Evolutionary conservation across 2,888 invertebrate species (phyloP), one percentile per base, ranked within the genome.

Genomic region (Phyllotreta cruciferae): DNA sequence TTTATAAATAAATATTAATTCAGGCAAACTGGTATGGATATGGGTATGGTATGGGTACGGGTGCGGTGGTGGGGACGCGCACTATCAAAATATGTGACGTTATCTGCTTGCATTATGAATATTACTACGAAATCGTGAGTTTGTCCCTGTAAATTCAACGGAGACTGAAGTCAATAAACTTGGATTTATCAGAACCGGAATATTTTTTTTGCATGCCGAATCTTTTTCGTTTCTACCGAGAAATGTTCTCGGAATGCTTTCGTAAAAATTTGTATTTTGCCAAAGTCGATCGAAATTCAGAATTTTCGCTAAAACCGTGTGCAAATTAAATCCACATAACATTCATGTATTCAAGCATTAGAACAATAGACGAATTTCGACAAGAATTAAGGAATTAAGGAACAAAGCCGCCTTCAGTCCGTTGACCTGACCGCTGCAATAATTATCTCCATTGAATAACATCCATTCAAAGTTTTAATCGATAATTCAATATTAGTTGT

Each of bases 1-100:
- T 49, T 49, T 58, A 50, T 58, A 58, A 58, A 58, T 58, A 58
- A 58, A 58, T 50, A 57, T 49, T 57, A 49, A 57, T 57, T 57
- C 57, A 13, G 42, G 45, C 56, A 11, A 49, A 42, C 50, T 39
- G 49, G 34, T 50, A 39, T 34, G 47, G 47, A n/a, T 47, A 14
- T 9, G 7, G 44, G 10, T 44, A 24, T 24, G 10, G 11, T 8
- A 11, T 1, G 8, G 44, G 11, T 44, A 10, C 13, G 44, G 13
- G 9, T 13, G 2, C 13, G 44, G 2, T 7, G 11, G 11, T 37
- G 41, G 41, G 49, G 58, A 24, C 24, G 58, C 35, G 56, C 47
- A 57, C 57, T 62, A 62, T 62, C 62, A 52, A 62, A 62, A 62
- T 62, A 57, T 57, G 62, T 53, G 62, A 58, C 63, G 53, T 53